phyloP scores from a whole-genome alignment of 2,797 vertebrate species.

The Channallabes apus region DNA sequence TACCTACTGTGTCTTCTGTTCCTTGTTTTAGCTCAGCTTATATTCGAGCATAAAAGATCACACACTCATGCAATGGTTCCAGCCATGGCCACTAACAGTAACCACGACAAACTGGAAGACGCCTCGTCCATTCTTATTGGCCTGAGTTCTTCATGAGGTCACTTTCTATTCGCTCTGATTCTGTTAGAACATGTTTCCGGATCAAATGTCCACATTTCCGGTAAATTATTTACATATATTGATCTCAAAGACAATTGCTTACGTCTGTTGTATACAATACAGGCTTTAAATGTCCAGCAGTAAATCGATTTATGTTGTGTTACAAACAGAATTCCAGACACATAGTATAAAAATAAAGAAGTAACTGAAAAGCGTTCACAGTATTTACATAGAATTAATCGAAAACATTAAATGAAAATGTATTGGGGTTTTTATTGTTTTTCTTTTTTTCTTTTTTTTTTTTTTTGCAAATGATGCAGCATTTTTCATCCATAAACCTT shows the following conservation, averaged over 20 bases:
- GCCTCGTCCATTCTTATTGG: slow-evolving; percentile 69
- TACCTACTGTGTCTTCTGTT: background rate
- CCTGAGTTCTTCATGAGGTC: slow-evolving; percentile 58
- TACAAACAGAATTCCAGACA: slow-evolving; percentile 29
- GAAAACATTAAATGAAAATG: slow-evolving; percentile 14
- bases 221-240: slow-evolving; percentile 45
- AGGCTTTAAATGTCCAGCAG: slow-evolving; percentile 38
- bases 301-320: slow-evolving; percentile 21
- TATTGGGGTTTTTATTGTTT: background rate
- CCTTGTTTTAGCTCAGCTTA: background rate
- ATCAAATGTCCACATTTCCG: slow-evolving; percentile 2
- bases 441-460: background rate
- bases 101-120: slow-evolving; percentile 72
- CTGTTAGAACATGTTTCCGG: background rate
- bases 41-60: slow-evolving; percentile 45
- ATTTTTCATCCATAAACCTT: slow-evolving; percentile 4
- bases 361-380: slow-evolving; percentile 28
- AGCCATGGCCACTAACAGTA: slow-evolving; percentile 66
- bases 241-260: slow-evolving; percentile 12
- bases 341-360: slow-evolving; percentile 49
- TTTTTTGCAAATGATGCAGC: slow-evolving; percentile 32
- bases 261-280: slow-evolving; percentile 17
- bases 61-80: slow-evolving; percentile 50
- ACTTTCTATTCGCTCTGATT: slow-evolving; percentile 32
- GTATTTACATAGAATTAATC: slow-evolving; percentile 18